Base-by-base conservation (phyloP, 2,797 vertebrate genomes). In the Hipposideros larvatus region DNA sequence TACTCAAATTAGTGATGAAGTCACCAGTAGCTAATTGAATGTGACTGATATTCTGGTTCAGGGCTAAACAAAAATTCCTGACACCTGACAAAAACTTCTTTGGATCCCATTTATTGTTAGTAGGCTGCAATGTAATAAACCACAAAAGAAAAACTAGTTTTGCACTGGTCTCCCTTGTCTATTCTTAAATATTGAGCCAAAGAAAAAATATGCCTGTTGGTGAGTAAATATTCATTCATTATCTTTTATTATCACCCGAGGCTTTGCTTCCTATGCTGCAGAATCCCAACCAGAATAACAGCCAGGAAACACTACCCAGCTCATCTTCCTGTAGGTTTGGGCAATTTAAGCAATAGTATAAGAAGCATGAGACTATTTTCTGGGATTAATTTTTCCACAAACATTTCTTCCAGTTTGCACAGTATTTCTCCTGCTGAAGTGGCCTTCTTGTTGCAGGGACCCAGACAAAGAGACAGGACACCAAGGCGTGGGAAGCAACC, bases 211-310 rank as follows among this genome's bases (percentile, higher is more conserved):
- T 41, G 79, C 94, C 91, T 97, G n/a, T 84, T 94, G 65, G 78
- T 91, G 95, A 90, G 87, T 87, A 68, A 24, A 65, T 13, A 75
- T 21, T 95, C 34, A 59, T 97, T 97, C 74, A 46, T 95, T 96
- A 71, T 92, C 61, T 43, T 95, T 97, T 68, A 92, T 96, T 93
- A 97, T 90, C 74, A 86, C 94, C 96, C 78, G n/a, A 96, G 92
- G 94, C 70, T 93, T 9, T 83, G 73, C 19, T 95, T 97, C 97
- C 43, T 82, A 1, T 73, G 61, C 63, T 90, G 28, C 63, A 89
- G 92, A 97, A 89, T 97, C 46, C 92, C 95, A 95, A 86, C 41
- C 87, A 91, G 92, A 97, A 83, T 65, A 97, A 94, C 71, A 97
- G 51, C 59, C 91, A 85, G 28, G 10, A 93, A 59, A 55, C 70